Conservation (phyloP, 2,888 invertebrate species). For the Cyclophora punctaria region DNA sequence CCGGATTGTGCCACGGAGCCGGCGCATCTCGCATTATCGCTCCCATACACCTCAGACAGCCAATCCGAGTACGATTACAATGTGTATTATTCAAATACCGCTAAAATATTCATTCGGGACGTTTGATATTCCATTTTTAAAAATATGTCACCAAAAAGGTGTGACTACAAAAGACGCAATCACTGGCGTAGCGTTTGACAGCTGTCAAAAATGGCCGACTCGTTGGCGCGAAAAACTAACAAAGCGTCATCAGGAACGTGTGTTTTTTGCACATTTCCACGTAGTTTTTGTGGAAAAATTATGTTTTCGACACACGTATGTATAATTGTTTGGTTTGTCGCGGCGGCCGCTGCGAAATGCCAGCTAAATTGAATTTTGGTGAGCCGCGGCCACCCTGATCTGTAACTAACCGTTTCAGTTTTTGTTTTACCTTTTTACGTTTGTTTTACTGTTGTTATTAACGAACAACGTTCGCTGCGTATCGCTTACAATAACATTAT, state of each 20-base stretch:
- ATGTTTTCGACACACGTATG: slow-evolving; percentile 66
- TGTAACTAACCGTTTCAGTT: slow-evolving; percentile 29
- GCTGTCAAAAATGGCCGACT: slow-evolving; percentile 65
- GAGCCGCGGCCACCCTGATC: slow-evolving; percentile 47
- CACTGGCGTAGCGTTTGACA: slow-evolving; percentile 56
- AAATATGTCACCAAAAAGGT: slow-evolving; percentile 27
- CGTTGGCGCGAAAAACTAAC: slow-evolving; percentile 66
- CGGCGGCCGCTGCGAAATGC: slow-evolving; percentile 42
- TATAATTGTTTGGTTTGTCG: slow-evolving; percentile 73
- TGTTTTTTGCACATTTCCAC: slow-evolving; percentile 52
- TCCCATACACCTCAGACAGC: slow-evolving; percentile 47
- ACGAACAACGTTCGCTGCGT: no score
- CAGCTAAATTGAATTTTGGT: slow-evolving; percentile 66
- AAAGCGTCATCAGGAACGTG: slow-evolving; percentile 39
- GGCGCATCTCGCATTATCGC: slow-evolving; percentile 58
- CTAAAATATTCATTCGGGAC: slow-evolving; percentile 28
- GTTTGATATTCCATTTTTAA: slow-evolving; percentile 19
- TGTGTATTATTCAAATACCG: slow-evolving; percentile 54
- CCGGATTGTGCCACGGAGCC: slow-evolving; percentile 55
- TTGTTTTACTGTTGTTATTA: slow-evolving; percentile 16
- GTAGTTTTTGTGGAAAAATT: slow-evolving; percentile 61
- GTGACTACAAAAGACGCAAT: slow-evolving; percentile 55
- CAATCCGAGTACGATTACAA: slow-evolving; percentile 65
- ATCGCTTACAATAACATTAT: no score
- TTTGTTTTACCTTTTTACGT: slow-evolving; percentile 22